phyloP scores from a whole-genome alignment of 2,797 vertebrate species.

The Dendrocincla fuliginosa region DNA sequence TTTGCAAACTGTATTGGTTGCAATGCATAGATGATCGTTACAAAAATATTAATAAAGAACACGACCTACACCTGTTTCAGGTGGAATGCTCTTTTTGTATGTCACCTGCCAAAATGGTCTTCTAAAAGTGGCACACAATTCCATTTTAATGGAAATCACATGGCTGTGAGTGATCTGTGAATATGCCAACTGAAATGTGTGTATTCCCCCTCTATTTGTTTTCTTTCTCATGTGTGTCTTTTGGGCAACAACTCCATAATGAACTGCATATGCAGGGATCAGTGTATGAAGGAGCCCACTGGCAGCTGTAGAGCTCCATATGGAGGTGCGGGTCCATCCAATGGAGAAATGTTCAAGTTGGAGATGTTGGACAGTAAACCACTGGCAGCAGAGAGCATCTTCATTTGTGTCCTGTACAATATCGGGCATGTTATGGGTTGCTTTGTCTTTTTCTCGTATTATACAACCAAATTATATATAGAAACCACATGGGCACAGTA shows the following conservation, averaged over 20 bases:
- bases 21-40: not conserved
- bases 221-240: not conserved
- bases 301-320: not conserved
- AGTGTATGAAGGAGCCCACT: not conserved
- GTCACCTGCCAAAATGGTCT: not conserved
- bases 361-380: not conserved
- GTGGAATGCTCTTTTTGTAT: not conserved
- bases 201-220: not conserved
- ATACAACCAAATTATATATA: slow-evolving; percentile 43
- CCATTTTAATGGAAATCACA: not conserved
- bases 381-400: not conserved
- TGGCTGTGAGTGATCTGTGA: not conserved
- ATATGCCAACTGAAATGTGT: not conserved
- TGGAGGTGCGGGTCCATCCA: not conserved
- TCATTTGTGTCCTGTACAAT: slow-evolving; percentile 15
- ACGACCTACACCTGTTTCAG: not conserved
- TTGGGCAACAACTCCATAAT: slow-evolving; percentile 2
- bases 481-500: slow-evolving; percentile 48
- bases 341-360: not conserved
- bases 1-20: not conserved
- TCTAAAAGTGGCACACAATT: not conserved
- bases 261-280: not conserved
- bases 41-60: not conserved
- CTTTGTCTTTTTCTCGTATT: slow-evolving; percentile 44
- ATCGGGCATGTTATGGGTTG: not conserved